Evolutionary conservation across 1,140 invertebrate genomes (phyloP), one percentile per base, ranked within the genome.

Genomic region (Batillaria attramentaria): DNA sequence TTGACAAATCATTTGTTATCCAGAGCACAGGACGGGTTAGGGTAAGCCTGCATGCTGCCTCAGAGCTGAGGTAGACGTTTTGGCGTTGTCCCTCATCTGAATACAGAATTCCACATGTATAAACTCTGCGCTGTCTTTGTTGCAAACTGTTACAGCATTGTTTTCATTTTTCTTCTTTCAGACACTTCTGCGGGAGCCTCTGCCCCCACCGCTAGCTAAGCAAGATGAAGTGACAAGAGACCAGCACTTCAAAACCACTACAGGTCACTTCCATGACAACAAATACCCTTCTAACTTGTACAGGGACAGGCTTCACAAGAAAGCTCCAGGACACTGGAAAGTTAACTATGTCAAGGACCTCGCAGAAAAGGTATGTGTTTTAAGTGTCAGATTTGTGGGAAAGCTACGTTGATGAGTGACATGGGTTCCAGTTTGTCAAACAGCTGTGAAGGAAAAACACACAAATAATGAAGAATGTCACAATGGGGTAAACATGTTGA

Each of bases 261-360:
- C 87, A 37, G 88, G 88, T 39, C 84, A 85, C 70, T 79, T 81
- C 70, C 88, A 90, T 84, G 90, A 91, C 79, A 79, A 81, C 65
- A 91, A 91, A 84, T 89, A 87, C 79, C 86, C 84, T 35, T 86
- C 85, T 68, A 78, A 79, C 46, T 72, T 83, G 20, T 90, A 89
- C 75, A 79, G 82, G 66, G 87, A 88, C 78, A 76, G 84, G 41
- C 43, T 88, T 20, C 87, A 90, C 76, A 83, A 86, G 66, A 90
- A 90, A 80, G 86, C 89, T 41, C 90, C 90, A 39, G 89, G 86
- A 66, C 89, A 89, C 73, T 90, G 87, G 87, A 90, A 90, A 79
- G 88, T 90, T 5, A 83, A 87, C 75, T 91, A 90, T 84, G 83
- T 90, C 24, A 91, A 90, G 78, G 90, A 91, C 79, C 84, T 88